These are phyloP conservation scores for Trilocha varians DNA, from an alignment of 2,888 invertebrate genomes.

Conservation along the genomic window DNA sequence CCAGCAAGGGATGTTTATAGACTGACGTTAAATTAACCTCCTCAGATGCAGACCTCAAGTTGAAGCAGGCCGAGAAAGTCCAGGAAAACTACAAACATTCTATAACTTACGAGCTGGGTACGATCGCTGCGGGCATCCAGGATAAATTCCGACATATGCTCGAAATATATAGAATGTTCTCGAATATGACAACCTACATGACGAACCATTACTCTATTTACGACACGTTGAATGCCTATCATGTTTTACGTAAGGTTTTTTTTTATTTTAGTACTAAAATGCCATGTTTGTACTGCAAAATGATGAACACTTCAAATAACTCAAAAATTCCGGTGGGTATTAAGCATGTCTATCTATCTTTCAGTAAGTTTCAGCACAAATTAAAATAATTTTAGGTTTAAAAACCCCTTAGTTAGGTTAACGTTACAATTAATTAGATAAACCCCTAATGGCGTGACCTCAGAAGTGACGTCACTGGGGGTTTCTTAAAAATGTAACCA, in stretches of 20 bases:
- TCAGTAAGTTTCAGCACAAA: too few species aligned
- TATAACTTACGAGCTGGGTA: conserved; percentile 17
- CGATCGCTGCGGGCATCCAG: conserved; percentile 14
- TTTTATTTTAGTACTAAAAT: background rate
- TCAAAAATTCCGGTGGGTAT: too few species aligned
- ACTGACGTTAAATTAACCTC: background rate
- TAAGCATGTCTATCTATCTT: too few species aligned
- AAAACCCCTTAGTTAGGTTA: too few species aligned
- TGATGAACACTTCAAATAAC: too few species aligned
- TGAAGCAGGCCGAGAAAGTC: conserved; percentile 2
- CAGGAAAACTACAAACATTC: conserved; percentile 12
- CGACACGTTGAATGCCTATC: conserved; percentile 1
- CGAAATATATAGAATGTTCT: background rate
- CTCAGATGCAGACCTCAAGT: conserved; percentile 3
- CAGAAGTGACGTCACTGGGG: too few species aligned
- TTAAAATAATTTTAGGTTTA: too few species aligned
- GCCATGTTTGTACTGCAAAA: too few species aligned
- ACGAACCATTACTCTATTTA: background rate
- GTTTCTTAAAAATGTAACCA: too few species aligned
- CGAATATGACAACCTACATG: background rate
- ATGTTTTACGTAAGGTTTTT: conserved; percentile 3
- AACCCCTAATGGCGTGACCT: too few species aligned
- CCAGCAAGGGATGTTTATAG: too few species aligned
- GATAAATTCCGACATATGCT: conserved; percentile 3
- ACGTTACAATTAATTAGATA: too few species aligned